Base-by-base conservation (phyloP, 2,113 vertebrate genomes). In the Pungitius pungitius region DNA sequence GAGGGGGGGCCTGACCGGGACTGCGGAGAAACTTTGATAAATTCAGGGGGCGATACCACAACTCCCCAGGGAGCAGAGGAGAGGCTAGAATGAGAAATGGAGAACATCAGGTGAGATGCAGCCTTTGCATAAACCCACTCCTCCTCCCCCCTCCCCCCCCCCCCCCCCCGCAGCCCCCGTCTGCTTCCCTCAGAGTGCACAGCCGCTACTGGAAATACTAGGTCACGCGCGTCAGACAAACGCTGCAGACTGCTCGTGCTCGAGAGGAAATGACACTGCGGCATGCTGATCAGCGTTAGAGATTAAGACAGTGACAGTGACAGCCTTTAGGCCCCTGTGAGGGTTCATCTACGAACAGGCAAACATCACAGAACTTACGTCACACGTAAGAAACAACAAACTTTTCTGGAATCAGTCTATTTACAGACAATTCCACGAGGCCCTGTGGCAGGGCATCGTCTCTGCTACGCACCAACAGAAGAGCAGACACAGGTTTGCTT, bases 71-170 rank as follows among this genome's bases (percentile, higher is more conserved):
- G 87, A 73, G 42, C 49, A 83, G 63, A 18, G 64, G 59, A 60
- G 74, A 79, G 54, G 77, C 63, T 69, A 62, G 69, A 78, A 85
- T 85, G 84, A 89, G 78, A 87, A 89, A 87, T 77, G 60, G 58
- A 78, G 74, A 84, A 89, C 84, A 90, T 56, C 82, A 42, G 80
- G 33, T 35, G 33, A 35, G 33, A 35, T 35, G 33, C 33, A 35
- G 33, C 33, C 81, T 87, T 35, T 63, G 63, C 57, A 75, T 73
- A 65, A 80, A 73, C 49, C 66, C 75, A 72, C 47, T 47, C 61
- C 58, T 45, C 60, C 72, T 42, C 42, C 42, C 24, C 60, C n/a
- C 52, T n/a, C n/a, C 30, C 4, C 33, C 33, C 4, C 33, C 33
- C 55, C 24, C 11, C 24, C 54, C 24, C 65, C 10, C 63, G 59